Evolutionary conservation across 2,113 vertebrate genomes (phyloP), one percentile per base, ranked within the genome.

Genomic region (Ceyx cyanopectus): DNA sequence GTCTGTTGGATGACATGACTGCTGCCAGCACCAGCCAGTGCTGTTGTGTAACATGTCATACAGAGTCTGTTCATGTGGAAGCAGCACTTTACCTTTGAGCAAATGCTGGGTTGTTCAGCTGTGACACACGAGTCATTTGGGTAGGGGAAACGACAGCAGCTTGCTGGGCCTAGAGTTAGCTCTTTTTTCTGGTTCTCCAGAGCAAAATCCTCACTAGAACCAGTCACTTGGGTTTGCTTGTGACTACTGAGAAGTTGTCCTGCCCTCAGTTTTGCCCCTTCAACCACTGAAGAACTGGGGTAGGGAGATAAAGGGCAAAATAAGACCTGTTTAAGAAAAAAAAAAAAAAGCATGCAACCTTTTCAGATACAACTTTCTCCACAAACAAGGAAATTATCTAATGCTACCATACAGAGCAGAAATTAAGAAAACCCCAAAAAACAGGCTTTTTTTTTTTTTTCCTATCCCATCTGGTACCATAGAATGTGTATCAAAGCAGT

Each of bases 31-130:
- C 27, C 83, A 73, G 78, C 30, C 87, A 30, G 62, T 12, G 51
- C 57, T 72, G 40, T 57, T 88, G 70, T 65, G 80, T 91, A 83
- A 91, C 1, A 0, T 4, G 17, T 94, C 90, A 77, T 1, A 0
- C 1, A 21, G 61, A 75, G 69, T 2, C 54, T 12, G 66, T 45
- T 72, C 0, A 0, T 7, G 0, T 70, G 73, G 48, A 60, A 90
- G 76, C 13, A 14, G 45, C 0, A 10, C 73, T 81, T 29, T 77
- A 48, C 73, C 76, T 75, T 6, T 2, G 51, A 76, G 76, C 61
- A 14, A 26, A 34, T 0, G 13, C 68, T 56, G 80, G 32, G 9
- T 7, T 45, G 68, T 60, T 62, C 32, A 15, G 69, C 45, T 41
- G 26, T 22, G 41, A 53, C 57, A 81, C 18, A 4, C 0, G 1